A percentile compares a stretch with the other conserved stretches of the same genome.
Evolutionary conservation across 2,113 vertebrate genomes (phyloP).

Genomic region (Microtus ochrogaster): DNA sequence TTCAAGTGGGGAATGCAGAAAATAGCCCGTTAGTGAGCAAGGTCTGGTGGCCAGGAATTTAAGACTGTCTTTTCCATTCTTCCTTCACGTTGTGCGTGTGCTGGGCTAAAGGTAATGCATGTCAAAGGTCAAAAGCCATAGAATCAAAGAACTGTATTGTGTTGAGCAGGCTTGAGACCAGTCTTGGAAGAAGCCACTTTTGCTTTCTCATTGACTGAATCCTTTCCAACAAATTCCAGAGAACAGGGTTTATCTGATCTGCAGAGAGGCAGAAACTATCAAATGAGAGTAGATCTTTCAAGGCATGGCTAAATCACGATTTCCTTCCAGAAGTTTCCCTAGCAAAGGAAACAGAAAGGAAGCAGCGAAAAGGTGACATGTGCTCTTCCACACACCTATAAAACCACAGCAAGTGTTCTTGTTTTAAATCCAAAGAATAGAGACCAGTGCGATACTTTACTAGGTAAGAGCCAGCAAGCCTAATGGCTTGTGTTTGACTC

Average conservation of each 20-base stretch:
- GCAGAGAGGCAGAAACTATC: slow-evolving; percentile 30
- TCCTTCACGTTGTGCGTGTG: neutral
- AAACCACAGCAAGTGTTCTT: neutral
- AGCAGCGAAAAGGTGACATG: neutral
- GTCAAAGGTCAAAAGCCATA: neutral
- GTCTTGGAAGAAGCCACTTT: neutral
- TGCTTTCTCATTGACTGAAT: slow-evolving; percentile 20
- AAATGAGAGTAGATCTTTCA: slow-evolving; percentile 1
- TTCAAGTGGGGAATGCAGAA: neutral
- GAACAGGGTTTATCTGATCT: slow-evolving; percentile 38
- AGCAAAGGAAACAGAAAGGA: slow-evolving; percentile 37
- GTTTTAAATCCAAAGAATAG: slow-evolving; percentile 40
- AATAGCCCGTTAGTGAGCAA: neutral
- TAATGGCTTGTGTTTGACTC: neutral
- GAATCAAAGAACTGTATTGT: neutral
- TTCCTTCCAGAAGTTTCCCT: slow-evolving; percentile 27
- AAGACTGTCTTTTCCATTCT: neutral
- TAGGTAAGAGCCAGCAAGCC: neutral
- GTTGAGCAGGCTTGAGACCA: slow-evolving; percentile 1
- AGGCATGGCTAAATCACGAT: slow-evolving; percentile 2
- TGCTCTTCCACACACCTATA: neutral
- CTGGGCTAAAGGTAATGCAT: neutral
- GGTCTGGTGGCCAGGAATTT: neutral
- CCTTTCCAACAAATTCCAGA: slow-evolving; percentile 23
- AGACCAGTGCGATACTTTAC: neutral